Percentiles rank a stretch among this genome's conserved stretches.
Evolutionary conservation across 1,140 invertebrate species (phyloP).

Genomic region (Ceratosolen fusciceps): DNA sequence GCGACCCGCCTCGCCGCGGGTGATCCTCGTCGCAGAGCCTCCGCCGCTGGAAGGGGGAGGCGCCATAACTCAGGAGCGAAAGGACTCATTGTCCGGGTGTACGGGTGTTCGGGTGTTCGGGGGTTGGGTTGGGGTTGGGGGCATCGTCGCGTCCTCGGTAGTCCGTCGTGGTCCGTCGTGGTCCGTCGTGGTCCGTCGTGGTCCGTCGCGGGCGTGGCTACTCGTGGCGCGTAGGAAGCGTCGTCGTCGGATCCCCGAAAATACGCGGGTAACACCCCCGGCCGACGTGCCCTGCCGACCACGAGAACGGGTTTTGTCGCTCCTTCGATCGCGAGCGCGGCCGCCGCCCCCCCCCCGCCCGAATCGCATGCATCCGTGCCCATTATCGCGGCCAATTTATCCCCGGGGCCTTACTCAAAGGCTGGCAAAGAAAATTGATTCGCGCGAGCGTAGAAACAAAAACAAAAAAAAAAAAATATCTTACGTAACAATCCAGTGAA

Average conservation of each 20-base stretch:
- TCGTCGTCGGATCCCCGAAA: constrained; percentile 29
- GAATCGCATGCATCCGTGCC: constrained; percentile 42
- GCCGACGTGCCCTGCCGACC: constrained; percentile 8
- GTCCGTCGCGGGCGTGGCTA: constrained; percentile 38
- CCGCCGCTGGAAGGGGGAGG: too few relatives aligned
- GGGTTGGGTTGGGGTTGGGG: too few relatives aligned
- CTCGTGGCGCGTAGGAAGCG: constrained; percentile 38
- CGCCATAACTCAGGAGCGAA: too few relatives aligned
- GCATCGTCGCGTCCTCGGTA: too few relatives aligned
- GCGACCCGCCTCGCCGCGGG: not conserved
- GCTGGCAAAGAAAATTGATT: constrained; percentile 40
- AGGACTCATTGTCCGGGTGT: not conserved
- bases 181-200: too few relatives aligned
- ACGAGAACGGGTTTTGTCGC: constrained; percentile 48
- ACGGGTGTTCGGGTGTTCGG: too few relatives aligned
- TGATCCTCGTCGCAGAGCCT: not conserved
- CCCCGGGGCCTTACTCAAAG: constrained; percentile 45
- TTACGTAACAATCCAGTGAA: constrained; percentile 21
- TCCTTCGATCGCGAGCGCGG: constrained; percentile 17
- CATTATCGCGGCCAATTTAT: constrained; percentile 48
- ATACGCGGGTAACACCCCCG: constrained; percentile 21
- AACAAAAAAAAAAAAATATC: too few relatives aligned
- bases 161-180: too few relatives aligned
- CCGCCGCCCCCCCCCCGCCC: constrained; percentile 23
- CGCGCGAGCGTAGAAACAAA: constrained; percentile 35